These are phyloP conservation scores for Phalacrocorax carbo DNA, from an alignment of 2,113 vertebrate species.

Conservation along the genomic window DNA sequence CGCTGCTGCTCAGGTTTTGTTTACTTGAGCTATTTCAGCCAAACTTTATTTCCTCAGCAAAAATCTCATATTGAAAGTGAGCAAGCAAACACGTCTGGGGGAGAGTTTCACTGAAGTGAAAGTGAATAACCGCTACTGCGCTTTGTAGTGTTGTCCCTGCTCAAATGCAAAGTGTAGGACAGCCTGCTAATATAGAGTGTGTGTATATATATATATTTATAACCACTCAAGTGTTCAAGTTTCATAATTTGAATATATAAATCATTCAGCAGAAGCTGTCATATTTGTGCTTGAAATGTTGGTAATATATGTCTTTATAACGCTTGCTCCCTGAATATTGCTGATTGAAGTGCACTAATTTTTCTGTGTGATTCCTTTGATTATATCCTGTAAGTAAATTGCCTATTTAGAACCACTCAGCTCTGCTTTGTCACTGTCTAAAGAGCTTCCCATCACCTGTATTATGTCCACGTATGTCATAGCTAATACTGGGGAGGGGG, in stretches of 20 bases:
- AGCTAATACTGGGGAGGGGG: rapidly evolving
- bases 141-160: background rate
- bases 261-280: background rate
- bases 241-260: background rate
- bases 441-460: background rate
- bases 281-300: background rate
- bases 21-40: background rate
- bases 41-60: background rate
- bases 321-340: background rate
- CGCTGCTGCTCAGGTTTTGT: background rate
- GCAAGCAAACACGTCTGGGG: rapidly evolving
- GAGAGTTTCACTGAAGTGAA: background rate
- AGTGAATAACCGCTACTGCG: background rate
- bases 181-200: background rate
- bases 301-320: background rate
- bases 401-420: background rate
- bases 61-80: background rate
- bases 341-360: background rate
- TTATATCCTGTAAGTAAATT: background rate
- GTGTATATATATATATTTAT: background rate
- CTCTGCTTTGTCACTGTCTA: background rate
- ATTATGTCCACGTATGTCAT: background rate
- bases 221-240: background rate
- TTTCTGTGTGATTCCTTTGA: background rate
- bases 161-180: background rate